phyloP scores from a whole-genome alignment of 2,888 invertebrate genomes.

The Eristalis arbustorum region DNA sequence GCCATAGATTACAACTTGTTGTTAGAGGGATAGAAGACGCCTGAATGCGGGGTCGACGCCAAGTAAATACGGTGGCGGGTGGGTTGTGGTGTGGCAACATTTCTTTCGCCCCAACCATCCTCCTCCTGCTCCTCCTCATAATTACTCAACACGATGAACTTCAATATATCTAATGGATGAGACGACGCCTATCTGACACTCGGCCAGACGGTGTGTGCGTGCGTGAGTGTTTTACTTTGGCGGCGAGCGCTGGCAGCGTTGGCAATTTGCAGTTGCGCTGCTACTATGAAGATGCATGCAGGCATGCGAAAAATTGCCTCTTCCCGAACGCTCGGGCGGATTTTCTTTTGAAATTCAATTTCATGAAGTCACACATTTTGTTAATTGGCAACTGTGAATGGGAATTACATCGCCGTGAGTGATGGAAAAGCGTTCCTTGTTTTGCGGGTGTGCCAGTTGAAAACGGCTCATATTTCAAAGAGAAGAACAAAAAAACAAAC shows the following conservation, averaged over 20 bases:
- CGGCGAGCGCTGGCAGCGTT: conserved; percentile 13
- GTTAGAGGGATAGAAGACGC: neutral
- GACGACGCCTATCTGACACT: conserved; percentile 50
- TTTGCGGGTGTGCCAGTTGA: no score
- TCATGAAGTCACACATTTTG: conserved; percentile 3
- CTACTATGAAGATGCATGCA: conserved; percentile 32
- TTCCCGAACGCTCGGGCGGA: conserved; percentile 33
- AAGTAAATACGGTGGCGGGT: neutral
- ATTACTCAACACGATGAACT: conserved; percentile 50
- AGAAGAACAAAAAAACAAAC: neutral
- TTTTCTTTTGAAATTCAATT: conserved; percentile 53
- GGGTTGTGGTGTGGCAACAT: conserved; percentile 25
- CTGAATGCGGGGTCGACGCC: no score
- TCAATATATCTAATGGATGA: conserved; percentile 62
- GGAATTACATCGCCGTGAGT: conserved; percentile 51
- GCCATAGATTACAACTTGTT: conserved; percentile 51
- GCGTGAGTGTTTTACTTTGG: conserved; percentile 42
- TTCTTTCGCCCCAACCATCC: conserved; percentile 11
- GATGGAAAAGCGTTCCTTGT: no score
- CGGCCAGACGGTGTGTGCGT: conserved; percentile 41
- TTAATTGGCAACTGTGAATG: conserved; percentile 54
- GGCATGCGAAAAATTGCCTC: conserved; percentile 62
- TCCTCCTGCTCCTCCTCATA: conserved; percentile 6
- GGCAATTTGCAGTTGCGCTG: conserved; percentile 1
- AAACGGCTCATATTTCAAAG: conserved; percentile 3